phyloP scores from a whole-genome alignment of 2,797 vertebrate genomes.

The Melanotaenia trifasciata region DNA sequence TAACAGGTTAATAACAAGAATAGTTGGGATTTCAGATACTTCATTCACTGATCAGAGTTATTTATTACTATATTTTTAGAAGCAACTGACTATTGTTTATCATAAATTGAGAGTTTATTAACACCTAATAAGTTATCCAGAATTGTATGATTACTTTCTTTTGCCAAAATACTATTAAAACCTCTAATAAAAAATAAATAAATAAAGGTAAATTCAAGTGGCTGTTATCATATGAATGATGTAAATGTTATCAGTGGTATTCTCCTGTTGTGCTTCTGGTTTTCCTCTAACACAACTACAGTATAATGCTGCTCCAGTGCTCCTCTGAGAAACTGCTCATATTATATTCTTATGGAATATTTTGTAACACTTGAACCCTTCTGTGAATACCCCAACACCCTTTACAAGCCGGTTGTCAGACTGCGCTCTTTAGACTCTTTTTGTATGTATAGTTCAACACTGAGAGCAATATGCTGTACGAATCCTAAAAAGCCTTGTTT shows the following conservation, averaged over 20 bases:
- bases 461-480: slow-evolving; percentile 82
- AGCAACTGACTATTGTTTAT: slow-evolving; percentile 64
- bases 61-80: slow-evolving; percentile 78
- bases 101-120: slow-evolving; percentile 64
- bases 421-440: slow-evolving; percentile 71
- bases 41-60: slow-evolving; percentile 53
- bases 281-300: slow-evolving; percentile 54
- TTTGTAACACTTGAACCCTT: slow-evolving; percentile 67
- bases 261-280: slow-evolving; percentile 55
- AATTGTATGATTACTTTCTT: slow-evolving; percentile 66
- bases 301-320: slow-evolving; percentile 54
- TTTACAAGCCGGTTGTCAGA: slow-evolving; percentile 40
- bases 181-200: slow-evolving; percentile 51
- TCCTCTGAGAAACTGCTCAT: slow-evolving; percentile 57
- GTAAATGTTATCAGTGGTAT: slow-evolving; percentile 12
- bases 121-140: slow-evolving; percentile 66
- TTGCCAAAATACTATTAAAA: slow-evolving; percentile 66
- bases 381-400: slow-evolving; percentile 55
- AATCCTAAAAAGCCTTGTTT: slow-evolving; percentile 77
- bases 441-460: slow-evolving; percentile 76
- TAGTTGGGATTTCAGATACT: slow-evolving; percentile 30
- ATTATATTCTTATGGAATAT: slow-evolving; percentile 59
- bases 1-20: slow-evolving; percentile 35
- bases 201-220: slow-evolving; percentile 27
- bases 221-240: slow-evolving; percentile 45